A percentile compares a stretch with the other conserved stretches of the same genome.
Evolutionary conservation across 2,888 invertebrate species (phyloP).

Genomic region (Mystacides longicornis): DNA sequence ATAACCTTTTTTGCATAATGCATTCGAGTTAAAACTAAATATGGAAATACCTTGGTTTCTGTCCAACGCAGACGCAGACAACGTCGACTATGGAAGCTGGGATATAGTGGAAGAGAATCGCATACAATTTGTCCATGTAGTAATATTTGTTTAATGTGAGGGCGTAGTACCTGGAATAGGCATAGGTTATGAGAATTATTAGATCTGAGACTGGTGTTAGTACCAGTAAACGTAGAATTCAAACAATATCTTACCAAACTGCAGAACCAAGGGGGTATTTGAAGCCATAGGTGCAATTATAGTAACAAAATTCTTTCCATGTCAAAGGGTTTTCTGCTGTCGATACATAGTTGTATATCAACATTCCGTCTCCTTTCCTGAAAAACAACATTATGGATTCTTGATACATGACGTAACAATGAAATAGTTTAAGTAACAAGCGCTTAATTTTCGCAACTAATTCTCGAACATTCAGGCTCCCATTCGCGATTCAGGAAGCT

Average conservation of each 20-base stretch:
- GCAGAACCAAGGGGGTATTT: conserved; percentile 46
- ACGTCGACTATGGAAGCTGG: conserved; percentile 65
- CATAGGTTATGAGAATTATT: neutral
- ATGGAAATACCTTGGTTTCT: conserved; percentile 60
- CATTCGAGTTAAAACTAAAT: too few relatives aligned
- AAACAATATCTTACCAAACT: conserved; percentile 43
- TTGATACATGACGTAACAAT: too few relatives aligned
- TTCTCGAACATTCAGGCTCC: too few relatives aligned
- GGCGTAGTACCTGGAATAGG: conserved; percentile 44
- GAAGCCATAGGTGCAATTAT: conserved; percentile 45
- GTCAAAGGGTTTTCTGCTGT: conserved; percentile 70
- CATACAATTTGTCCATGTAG: conserved; percentile 45
- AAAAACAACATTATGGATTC: conserved; percentile 20
- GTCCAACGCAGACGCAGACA: conserved; percentile 53
- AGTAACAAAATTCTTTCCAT: conserved; percentile 62
- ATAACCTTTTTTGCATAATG: too few relatives aligned
- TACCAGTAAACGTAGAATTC: neutral
- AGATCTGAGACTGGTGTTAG: too few relatives aligned
- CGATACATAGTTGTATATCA: conserved; percentile 82
- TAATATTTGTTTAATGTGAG: conserved; percentile 52
- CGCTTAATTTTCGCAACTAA: too few relatives aligned
- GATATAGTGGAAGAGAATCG: conserved; percentile 59
- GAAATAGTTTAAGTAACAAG: too few relatives aligned
- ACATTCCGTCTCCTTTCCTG: conserved; percentile 36
- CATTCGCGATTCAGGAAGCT: too few relatives aligned